Conservation (phyloP, 1,140 invertebrate species). For the Penaeus chinensis region DNA sequence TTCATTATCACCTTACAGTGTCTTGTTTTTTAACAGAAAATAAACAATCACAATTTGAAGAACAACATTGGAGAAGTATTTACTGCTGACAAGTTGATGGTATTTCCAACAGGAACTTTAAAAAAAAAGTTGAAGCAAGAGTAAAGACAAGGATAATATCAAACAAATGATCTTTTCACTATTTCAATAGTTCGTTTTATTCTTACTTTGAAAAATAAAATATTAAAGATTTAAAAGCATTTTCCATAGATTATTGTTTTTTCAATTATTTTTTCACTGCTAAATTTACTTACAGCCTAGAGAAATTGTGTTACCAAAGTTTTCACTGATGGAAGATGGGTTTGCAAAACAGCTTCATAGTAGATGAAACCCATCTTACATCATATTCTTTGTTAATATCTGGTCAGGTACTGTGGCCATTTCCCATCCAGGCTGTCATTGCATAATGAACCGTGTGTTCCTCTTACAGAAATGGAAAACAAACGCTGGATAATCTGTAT, state of each 20-base stretch:
- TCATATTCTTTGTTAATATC: conserved; percentile 56
- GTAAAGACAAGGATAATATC: background rate
- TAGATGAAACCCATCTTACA: conserved; percentile 34
- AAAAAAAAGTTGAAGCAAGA: background rate
- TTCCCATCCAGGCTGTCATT: conserved; percentile 58
- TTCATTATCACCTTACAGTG: no score
- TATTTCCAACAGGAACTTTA: no score
- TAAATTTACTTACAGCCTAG: conserved; percentile 57
- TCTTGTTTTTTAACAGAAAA: no score
- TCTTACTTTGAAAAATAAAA: conserved; percentile 62
- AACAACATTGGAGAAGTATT: no score
- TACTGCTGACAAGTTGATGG: no score
- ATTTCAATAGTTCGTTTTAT: conserved; percentile 60
- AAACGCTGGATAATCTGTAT: conserved; percentile 45
- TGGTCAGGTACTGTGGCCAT: conserved; percentile 60
- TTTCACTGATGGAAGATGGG: conserved; percentile 29
- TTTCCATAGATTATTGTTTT: conserved; percentile 56
- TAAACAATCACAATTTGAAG: no score
- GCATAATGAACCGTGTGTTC: conserved; percentile 51
- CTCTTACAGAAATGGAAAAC: conserved; percentile 27
- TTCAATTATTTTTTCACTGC: conserved; percentile 37
- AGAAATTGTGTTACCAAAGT: conserved; percentile 55
- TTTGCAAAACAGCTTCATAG: conserved; percentile 1
- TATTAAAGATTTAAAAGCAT: conserved; percentile 61
- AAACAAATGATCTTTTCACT: conserved; percentile 49